These are phyloP conservation scores for Toxotes jaculatrix DNA, from an alignment of 2,113 vertebrate genomes.

Conservation along the genomic window DNA sequence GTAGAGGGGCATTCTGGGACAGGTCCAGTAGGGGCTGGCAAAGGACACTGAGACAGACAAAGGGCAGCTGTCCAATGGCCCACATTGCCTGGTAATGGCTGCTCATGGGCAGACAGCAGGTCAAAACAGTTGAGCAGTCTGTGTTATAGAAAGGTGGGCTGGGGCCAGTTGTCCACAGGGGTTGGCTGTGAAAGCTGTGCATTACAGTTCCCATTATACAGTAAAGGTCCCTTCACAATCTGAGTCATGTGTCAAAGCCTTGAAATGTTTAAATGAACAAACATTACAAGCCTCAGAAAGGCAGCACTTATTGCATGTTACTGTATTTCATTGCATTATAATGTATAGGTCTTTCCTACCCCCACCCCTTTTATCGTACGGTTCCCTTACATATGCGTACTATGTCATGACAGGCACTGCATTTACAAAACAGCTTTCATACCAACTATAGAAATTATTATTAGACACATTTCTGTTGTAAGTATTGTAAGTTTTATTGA, in stretches of 20 bases:
- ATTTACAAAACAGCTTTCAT: background rate
- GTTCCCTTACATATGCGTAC: too few relatives aligned
- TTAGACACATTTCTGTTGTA: too few relatives aligned
- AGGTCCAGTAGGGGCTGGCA: slow-evolving; percentile 42
- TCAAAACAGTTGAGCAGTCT: slow-evolving; percentile 45
- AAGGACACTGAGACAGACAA: slow-evolving; percentile 23
- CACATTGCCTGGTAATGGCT: slow-evolving; percentile 47
- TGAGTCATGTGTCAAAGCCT: background rate
- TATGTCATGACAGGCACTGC: background rate
- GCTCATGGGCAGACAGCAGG: slow-evolving; percentile 47
- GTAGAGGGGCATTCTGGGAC: slow-evolving; percentile 29
- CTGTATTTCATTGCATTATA: too few relatives aligned
- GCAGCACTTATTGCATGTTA: background rate
- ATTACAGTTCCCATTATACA: slow-evolving; percentile 12
- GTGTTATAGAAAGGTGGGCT: slow-evolving; percentile 3
- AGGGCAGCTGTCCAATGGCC: slow-evolving; percentile 46
- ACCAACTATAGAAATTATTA: background rate
- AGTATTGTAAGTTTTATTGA: background rate
- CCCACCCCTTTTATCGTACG: too few relatives aligned
- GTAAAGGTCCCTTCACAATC: background rate
- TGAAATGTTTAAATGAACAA: background rate
- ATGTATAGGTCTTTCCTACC: too few relatives aligned
- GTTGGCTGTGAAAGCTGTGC: slow-evolving; percentile 10
- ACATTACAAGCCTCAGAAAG: background rate
- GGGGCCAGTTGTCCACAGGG: slow-evolving; percentile 22